Conservation (phyloP, 2,888 invertebrate species). For the Agrotis puta region DNA sequence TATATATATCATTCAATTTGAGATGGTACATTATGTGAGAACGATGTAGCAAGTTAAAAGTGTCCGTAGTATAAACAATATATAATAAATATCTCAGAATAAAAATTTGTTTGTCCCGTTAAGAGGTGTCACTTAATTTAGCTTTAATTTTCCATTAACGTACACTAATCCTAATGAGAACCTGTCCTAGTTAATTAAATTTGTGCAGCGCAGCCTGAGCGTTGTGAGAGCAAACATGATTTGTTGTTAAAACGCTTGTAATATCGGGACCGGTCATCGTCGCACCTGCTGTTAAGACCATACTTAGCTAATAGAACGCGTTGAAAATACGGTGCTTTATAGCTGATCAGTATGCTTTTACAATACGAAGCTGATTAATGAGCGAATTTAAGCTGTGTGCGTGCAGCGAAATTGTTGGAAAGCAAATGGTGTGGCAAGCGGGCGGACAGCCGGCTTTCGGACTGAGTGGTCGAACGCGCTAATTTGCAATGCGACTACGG, state of each 20-base stretch:
- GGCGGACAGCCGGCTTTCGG: slow-evolving; percentile 77
- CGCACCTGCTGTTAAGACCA: slow-evolving; percentile 24
- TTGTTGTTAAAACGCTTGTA: slow-evolving; percentile 23
- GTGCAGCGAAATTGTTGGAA: slow-evolving; percentile 67
- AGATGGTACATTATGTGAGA: no score
- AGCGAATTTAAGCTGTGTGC: slow-evolving; percentile 62
- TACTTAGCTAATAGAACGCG: slow-evolving; percentile 42
- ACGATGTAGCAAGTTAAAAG: no score
- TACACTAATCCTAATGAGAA: slow-evolving; percentile 46
- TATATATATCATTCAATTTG: no score
- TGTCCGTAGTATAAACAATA: no score
- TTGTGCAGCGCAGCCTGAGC: slow-evolving; percentile 17
- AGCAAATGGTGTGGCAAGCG: slow-evolving; percentile 81
- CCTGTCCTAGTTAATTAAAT: slow-evolving; percentile 50
- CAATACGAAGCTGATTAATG: slow-evolving; percentile 64
- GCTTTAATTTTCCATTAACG: slow-evolving; percentile 39
- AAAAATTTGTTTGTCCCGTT: slow-evolving; percentile 36
- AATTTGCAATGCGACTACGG: slow-evolving; percentile 81
- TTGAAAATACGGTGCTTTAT: slow-evolving; percentile 41
- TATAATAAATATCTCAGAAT: no score
- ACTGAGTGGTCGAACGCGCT: slow-evolving; percentile 81
- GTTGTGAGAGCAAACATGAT: slow-evolving; percentile 35
- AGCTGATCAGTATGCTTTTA: slow-evolving; percentile 59
- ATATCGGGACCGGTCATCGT: slow-evolving; percentile 17
- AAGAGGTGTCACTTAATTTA: slow-evolving; percentile 43